Evolutionary conservation across 1,140 invertebrate species (phyloP), one percentile per base, ranked within the genome.

Genomic region (Procambarus virginalis): DNA sequence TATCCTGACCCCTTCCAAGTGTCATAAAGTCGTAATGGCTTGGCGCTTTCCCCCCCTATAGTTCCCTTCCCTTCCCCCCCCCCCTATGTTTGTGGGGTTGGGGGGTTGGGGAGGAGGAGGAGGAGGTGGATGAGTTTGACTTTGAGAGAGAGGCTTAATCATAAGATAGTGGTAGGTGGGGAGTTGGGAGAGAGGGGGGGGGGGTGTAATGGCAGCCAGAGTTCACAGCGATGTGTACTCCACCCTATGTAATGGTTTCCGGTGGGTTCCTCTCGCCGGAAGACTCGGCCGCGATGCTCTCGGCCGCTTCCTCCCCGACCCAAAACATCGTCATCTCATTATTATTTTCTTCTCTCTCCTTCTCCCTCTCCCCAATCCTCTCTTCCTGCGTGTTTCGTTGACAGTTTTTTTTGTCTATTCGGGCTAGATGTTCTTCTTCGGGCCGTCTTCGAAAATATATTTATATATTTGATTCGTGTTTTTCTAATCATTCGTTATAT

Each of bases 221-320:
- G 85, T 87, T 87, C 85, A 87, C 85, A 87, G 78, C 60, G 77
- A 10, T 87, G 85, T 87, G 85, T 87, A 87, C 85, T 87, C 85
- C 85, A 87, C 85, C 85, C 85, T 51, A 2, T 80, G 60, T 87
- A 87, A 87, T 87, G 48, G 85, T 77, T 87, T 87, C 85, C 85
- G 85, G 85, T 87, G 85, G 76, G 58, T 87, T 68, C 51, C n/a
- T 73, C 60, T 2, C 77, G 85, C 85, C 77, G 85, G 85, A 87
- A 87, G 85, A 87, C 84, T 46, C 73, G 3, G 45, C 84, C 73
- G 75, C 83, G 83, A 75, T 75, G 83, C 68, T 84, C 51, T 17
- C 4, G 60, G 12, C 12, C 4, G 20, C 58, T 55, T 49, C 9
- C 58, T n/a, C 34, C 17, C 9, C 49, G 14, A 2, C 48, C 51